Evolutionary conservation across 2,888 invertebrate species (phyloP).

Genomic region (Boloria euphrosyne): DNA sequence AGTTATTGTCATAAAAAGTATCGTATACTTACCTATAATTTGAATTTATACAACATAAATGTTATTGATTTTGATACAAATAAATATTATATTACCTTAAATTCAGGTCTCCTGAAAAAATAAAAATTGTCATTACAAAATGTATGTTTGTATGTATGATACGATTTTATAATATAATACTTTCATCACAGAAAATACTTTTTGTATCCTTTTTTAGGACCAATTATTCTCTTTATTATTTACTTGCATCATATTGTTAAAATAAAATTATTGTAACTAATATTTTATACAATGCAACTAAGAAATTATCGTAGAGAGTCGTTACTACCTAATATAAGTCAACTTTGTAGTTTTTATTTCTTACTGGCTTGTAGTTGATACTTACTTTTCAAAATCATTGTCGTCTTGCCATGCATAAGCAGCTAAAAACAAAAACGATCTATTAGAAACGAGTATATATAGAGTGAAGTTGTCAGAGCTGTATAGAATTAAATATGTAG

Average conservation of each 20-base stretch:
- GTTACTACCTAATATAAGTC: background rate
- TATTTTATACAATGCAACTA: no score
- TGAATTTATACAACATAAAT: no score
- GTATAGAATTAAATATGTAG: no score
- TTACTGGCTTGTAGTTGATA: background rate
- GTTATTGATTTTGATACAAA: no score
- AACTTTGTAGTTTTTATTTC: background rate
- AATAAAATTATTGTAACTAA: no score
- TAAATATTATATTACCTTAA: conserved; percentile 16
- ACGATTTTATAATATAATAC: background rate
- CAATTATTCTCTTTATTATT: no score
- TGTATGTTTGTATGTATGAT: background rate
- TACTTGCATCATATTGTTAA: no score
- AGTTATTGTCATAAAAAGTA: no score
- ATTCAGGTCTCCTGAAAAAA: conserved; percentile 14
- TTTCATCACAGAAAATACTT: background rate
- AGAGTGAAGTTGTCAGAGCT: background rate
- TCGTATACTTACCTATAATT: no score
- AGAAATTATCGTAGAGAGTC: no score
- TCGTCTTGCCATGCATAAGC: conserved; percentile 41
- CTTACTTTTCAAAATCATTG: conserved; percentile 35
- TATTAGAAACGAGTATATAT: background rate
- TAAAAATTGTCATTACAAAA: conserved; percentile 2
- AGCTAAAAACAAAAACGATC: conserved; percentile 39
- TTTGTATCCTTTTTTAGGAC: no score